A percentile compares a stretch with the other conserved stretches of the same genome.
These are phyloP conservation scores for Rhinolophus ferrumequinum DNA, from an alignment of 2,113 vertebrate genomes.

Conservation along the genomic window DNA sequence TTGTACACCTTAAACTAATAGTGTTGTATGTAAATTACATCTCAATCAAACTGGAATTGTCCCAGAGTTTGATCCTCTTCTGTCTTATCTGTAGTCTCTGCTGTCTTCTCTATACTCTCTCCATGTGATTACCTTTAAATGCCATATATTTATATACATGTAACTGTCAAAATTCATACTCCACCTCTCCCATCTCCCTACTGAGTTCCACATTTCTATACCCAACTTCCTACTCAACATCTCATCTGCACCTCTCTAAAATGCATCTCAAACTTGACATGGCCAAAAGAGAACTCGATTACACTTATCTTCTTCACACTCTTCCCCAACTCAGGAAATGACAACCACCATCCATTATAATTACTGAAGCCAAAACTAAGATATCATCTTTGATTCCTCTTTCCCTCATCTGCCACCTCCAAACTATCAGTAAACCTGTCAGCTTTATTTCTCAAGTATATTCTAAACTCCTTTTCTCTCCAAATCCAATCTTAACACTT, in stretches of 20 bases:
- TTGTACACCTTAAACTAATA: background rate
- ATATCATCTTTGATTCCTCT: background rate
- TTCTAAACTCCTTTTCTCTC: background rate
- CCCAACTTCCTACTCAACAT: background rate
- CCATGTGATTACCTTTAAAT: background rate
- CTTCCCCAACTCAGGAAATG: background rate
- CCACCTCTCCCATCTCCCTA: background rate
- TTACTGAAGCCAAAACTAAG: background rate
- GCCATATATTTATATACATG: background rate
- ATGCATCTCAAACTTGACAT: background rate
- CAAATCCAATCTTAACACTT: background rate
- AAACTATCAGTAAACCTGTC: background rate
- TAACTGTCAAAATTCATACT: background rate
- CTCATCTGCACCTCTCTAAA: background rate
- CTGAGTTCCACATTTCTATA: background rate
- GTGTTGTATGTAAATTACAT: background rate
- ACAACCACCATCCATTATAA: background rate
- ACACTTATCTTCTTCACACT: background rate
- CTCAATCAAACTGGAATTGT: background rate
- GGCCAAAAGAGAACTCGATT: background rate
- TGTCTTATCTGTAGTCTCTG: background rate
- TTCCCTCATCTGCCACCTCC: background rate
- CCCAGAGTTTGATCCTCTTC: background rate
- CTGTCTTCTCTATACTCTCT: background rate
- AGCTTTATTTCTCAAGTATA: conserved; percentile 20